Evolutionary conservation across 2,797 vertebrate genomes (phyloP).

Genomic region (Onychomys torridus): DNA sequence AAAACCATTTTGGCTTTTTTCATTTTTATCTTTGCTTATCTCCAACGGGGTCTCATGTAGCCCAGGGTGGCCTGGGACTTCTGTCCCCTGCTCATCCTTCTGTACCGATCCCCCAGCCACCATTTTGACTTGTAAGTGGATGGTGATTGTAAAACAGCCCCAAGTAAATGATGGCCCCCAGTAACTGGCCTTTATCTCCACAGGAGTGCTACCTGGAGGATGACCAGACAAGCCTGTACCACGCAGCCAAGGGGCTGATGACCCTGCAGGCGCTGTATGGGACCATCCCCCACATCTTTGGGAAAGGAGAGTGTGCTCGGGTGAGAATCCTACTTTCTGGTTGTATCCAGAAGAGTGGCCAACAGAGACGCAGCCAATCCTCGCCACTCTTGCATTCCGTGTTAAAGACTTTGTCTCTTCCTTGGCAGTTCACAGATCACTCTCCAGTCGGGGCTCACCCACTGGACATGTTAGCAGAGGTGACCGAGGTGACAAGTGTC

Average conservation of each 20-base stretch:
- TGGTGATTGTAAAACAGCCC: not conserved
- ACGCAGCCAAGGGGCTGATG: conserved; percentile 98
- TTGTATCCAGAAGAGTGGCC: not conserved
- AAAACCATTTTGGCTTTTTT: not conserved
- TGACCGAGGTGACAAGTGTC: not conserved
- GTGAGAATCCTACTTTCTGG: conserved; percentile 83
- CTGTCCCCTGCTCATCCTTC: not conserved
- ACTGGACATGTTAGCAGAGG: not conserved
- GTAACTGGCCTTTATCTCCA: not conserved
- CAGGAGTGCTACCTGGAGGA: conserved; percentile 99
- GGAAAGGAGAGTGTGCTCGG: conserved; percentile 97
- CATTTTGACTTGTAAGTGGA: not conserved
- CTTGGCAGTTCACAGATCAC: not conserved
- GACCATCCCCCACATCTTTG: conserved; percentile 98
- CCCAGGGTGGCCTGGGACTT: not conserved
- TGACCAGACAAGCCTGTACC: conserved; percentile 98
- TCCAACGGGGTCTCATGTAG: not conserved
- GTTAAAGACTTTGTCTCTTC: not conserved
- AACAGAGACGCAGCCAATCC: not conserved
- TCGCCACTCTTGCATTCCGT: not conserved
- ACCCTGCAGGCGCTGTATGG: conserved; percentile 97
- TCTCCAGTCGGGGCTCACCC: accelerated
- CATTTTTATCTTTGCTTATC: not conserved
- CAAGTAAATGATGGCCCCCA: not conserved
- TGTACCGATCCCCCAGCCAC: not conserved